These are phyloP conservation scores for Minunthozetes semirufus DNA, from an alignment of 2,888 invertebrate genomes.

Conservation along the genomic window DNA sequence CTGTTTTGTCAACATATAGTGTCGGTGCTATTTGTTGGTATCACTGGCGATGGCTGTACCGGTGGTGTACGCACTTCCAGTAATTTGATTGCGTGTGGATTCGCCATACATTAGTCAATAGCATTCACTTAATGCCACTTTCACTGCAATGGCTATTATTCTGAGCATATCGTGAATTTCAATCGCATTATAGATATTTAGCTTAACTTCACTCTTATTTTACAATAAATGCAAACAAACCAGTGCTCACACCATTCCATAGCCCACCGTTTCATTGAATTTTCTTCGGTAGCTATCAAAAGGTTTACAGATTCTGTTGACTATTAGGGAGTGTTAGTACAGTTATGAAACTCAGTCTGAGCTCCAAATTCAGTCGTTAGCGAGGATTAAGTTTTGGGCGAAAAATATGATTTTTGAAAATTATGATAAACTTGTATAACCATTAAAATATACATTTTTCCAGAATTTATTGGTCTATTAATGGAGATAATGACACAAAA, in stretches of 20 bases:
- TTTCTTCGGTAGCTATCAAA: too few species aligned
- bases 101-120: conserved; percentile 25
- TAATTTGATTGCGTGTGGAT: conserved; percentile 30
- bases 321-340: too few species aligned
- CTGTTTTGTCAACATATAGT: neutral
- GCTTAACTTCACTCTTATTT: neutral
- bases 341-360: neutral
- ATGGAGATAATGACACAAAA: neutral
- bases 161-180: conserved; percentile 19
- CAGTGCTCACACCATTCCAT: neutral
- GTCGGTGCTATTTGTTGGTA: neutral
- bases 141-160: conserved; percentile 10
- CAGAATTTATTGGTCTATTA: neutral
- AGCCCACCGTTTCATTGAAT: too few species aligned
- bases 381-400: neutral
- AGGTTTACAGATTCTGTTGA: neutral
- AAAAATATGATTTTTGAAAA: neutral
- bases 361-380: neutral
- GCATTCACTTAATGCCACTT: conserved; percentile 29
- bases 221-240: neutral
- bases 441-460: conserved; percentile 5
- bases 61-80: neutral
- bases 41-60: neutral
- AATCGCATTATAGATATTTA: conserved; percentile 16
- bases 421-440: conserved; percentile 8